These are phyloP conservation scores for Clarias gariepinus DNA, from an alignment of 2,113 vertebrate genomes.

Conservation along the genomic window DNA sequence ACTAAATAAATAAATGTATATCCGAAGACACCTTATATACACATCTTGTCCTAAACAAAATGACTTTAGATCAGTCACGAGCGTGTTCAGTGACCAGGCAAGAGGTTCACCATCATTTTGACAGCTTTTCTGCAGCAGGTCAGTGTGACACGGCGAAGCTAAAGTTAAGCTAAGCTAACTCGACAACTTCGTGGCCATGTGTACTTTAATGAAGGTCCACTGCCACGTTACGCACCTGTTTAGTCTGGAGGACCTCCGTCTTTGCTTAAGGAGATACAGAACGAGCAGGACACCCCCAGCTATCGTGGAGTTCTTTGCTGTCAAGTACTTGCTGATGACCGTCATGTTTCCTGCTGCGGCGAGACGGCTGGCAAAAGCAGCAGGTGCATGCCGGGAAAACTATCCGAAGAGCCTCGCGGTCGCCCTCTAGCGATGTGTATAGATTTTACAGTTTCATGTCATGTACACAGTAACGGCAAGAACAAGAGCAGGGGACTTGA, in stretches of 20 bases:
- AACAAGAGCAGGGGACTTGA: background rate
- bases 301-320: constrained; percentile 82
- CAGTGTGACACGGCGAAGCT: constrained; percentile 11
- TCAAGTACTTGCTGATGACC: constrained; percentile 87
- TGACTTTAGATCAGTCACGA: no score
- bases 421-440: background rate
- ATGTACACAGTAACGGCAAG: background rate
- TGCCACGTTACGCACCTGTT: constrained; percentile 66
- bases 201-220: background rate
- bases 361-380: constrained; percentile 33
- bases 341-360: constrained; percentile 77
- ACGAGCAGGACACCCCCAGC: constrained; percentile 78
- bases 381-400: constrained; percentile 22
- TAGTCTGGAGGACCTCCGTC: constrained; percentile 58
- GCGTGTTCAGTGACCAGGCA: background rate
- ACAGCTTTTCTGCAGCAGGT: constrained; percentile 10
- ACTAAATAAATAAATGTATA: background rate
- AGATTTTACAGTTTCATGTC: background rate
- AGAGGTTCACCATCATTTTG: background rate
- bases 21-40: no score
- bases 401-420: background rate
- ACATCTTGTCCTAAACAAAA: background rate
- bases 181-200: background rate
- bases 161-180: background rate
- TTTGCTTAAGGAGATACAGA: constrained; percentile 76